Evolutionary conservation across 2,113 vertebrate genomes (phyloP).

Genomic region (Orycteropus afer): DNA sequence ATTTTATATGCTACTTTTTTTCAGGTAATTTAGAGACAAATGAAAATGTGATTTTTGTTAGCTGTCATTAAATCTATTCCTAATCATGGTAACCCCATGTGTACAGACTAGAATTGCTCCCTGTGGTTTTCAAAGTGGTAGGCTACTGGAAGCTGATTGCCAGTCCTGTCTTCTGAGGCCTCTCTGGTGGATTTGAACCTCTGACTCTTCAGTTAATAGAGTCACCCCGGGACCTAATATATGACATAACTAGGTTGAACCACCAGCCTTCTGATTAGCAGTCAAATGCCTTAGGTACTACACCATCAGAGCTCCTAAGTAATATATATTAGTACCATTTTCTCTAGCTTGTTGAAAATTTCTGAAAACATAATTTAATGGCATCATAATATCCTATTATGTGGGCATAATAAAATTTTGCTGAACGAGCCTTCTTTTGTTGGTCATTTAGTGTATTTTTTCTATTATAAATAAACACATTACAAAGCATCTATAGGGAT

Average conservation of each 20-base stretch:
- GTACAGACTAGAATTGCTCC: neutral
- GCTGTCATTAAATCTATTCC: neutral
- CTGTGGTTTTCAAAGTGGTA: too few relatives aligned
- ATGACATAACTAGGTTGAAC: too few relatives aligned
- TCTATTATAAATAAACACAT: slow-evolving; percentile 11
- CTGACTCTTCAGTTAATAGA: too few relatives aligned
- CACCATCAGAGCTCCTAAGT: neutral
- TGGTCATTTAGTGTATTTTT: neutral
- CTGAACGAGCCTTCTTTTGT: neutral
- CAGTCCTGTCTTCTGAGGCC: neutral
- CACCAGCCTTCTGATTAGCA: too few relatives aligned
- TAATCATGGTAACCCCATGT: neutral
- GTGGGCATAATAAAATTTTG: neutral
- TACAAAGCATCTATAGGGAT: neutral
- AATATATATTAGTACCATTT: neutral
- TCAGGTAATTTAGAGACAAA: neutral
- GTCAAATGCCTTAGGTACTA: too few relatives aligned
- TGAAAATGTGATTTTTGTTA: neutral
- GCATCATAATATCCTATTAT: neutral
- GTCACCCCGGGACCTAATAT: too few relatives aligned
- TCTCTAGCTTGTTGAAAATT: neutral
- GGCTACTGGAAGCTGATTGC: neutral
- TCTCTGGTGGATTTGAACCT: too few relatives aligned
- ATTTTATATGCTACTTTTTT: neutral
- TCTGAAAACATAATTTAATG: neutral